Evolutionary conservation across 2,888 invertebrate species (phyloP), one percentile per base, ranked within the genome.

Genomic region (Patella pellucida): DNA sequence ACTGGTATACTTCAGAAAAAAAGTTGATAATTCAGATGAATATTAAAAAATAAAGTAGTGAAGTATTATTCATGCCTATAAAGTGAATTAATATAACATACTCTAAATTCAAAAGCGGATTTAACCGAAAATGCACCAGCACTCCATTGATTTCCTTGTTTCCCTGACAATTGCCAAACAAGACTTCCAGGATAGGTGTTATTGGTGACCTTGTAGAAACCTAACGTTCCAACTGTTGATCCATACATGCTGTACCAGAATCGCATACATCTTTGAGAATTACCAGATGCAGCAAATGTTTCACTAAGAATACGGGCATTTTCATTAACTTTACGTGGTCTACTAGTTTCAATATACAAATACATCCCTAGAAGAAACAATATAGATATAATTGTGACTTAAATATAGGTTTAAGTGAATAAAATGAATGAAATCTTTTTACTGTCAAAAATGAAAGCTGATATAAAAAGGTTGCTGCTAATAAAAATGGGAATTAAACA

Each of bases 171-270:
- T 19, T 82, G 71, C 89, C 89, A 89, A 5, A 85, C 71, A 15
- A 78, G 73, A 51, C 68, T 76, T 31, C 86, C 85, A 52, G 83
- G 80, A 41, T 80, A 15, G 11, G 77, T 78, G n/a, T 83, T 81
- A 74, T 84, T 85, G 52, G 80, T 76, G n/a, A 80, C 79, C 50
- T 82, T 68, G 74, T 85, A 85, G 19, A 89, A 83, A 52, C 81
- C 82, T 62, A 90, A 85, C 9, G 81, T 78, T 14, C 89, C 90
- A 16, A 86, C 82, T 23, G 81, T 77, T n/a, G 69, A 68, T 9
- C 90, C 90, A 75, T 85, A 82, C 89, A 90, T 88, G 80, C 85
- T 85, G 80, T 87, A 90, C 87, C 86, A 87, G 81, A 89, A 89
- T 15, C 69, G n/a, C 62, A 62, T 62, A 62, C 89, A 89, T 56